Evolutionary conservation across 2,797 vertebrate species (phyloP), one percentile per base, ranked within the genome.

Genomic region (Clarias pachynema): DNA sequence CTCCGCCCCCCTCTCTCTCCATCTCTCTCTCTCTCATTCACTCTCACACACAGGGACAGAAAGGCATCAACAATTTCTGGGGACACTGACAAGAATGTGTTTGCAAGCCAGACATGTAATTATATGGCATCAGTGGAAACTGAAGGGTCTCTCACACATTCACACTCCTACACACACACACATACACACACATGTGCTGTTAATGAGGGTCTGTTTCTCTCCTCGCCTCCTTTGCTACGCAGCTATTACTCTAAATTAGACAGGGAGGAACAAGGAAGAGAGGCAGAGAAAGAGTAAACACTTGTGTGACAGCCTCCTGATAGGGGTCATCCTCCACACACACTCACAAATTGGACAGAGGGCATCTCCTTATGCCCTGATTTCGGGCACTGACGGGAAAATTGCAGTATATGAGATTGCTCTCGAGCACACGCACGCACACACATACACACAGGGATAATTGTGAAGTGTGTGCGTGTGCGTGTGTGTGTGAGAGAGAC

Each of bases 141-240:
- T 69, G 86, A 88, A 85, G 86, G 72, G 86, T 85, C 85, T 59
- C 73, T 20, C 63, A 57, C 57, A 82, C 66, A 70, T 29, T 44
- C 75, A 22, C 49, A 57, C 34, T 57, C 34, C 14, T 70, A 60
- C 40, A 62, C 57, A 62, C 59, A 31, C 63, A 29, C 66, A 69
- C 60, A 75, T 49, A 34, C 29, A 49, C 60, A 57, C 66, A 79
- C 65, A 53, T 88, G 79, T 75, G 59, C 88, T 90, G 37, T 29
- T 92, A 92, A 92, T 92, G 81, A 91, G 91, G 90, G 87, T 92
- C 59, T 88, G 69, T 89, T 87, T 90, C 86, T 89, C 85, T 65
- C 88, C 82, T 79, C 73, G 81, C 49, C 78, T 77, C 60, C 56
- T 60, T 77, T 72, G 90, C 91, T 88, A 91, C 69, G 56, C 59